Base-by-base conservation (phyloP, 2,888 invertebrate species). In the Zeuzera pyrina region DNA sequence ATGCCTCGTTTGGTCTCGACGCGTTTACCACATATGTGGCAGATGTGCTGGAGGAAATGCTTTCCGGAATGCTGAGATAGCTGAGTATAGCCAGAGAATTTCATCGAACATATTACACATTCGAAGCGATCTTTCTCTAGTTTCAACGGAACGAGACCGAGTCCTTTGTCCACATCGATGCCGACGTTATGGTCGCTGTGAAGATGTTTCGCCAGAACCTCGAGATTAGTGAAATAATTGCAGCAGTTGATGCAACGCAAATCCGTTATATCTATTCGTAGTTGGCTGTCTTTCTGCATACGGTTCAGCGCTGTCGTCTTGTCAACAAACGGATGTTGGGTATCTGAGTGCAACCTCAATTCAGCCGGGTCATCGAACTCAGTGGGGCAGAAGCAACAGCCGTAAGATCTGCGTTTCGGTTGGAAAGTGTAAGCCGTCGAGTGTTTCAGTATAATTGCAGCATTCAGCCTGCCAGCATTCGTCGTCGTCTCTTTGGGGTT, bases 351-450 rank as follows among this genome's bases (percentile, higher is more conserved):
- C 2, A 29, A 24, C 27, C 42, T 39, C 32, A 44, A 43, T 7
- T 29, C 24, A 15, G 28, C 19, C 5, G 43, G 43, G 3, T 43
- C 43, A 6, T 32, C 33, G 33, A 43, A 43, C 7, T 10, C 12
- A 4, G 34, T 29, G 7, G 19, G 12, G 34, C 48, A 48, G 33
- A 43, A 44, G 12, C 36, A 31, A 30, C 37, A 40, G 11, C 25
- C 13, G 28, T 35, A 31, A 13, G 11, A 32, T 15, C 32, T 24
- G 15, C 30, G 30, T 13, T 26, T 23, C 26, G 31, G 34, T 30
- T 26, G 27, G 35, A 47, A 42, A 22, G 45, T 43, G 30, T 40
- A 45, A 15, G 39, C 45, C 12, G 47, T 45, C 8, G 45, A 36
- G 35, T 43, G 26, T 34, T 32, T 37, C 29, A 47, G 25, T 34